Base-by-base conservation (phyloP, 2,888 invertebrate genomes). In the Cancer borealis region DNA sequence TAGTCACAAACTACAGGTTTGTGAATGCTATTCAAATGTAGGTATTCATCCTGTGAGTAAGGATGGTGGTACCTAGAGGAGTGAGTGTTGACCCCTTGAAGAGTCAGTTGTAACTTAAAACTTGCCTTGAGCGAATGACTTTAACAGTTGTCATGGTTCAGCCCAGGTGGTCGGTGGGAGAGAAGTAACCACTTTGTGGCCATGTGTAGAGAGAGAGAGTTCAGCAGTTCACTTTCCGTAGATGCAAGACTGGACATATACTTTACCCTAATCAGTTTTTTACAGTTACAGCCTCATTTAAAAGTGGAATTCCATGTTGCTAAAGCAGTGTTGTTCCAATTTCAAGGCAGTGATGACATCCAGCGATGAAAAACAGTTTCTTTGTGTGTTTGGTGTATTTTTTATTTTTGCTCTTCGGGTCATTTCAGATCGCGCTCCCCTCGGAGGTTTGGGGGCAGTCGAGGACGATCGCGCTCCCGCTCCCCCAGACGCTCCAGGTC, bases 381-480 rank as follows among this genome's bases (percentile, higher is more conserved):
- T 17, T 79, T 14, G 30, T 84, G 39, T 60, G 54, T 26, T 73
- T 84, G 84, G 30, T 84, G 2, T 84, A n/a, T 39, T 17, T 54
- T 60, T 17, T 30, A 30, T 30, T 30, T 49, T 54, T 90, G 30
- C 46, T 90, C 54, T 54, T 30, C 49, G 90, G 49, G 47, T 90
- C 49, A 46, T 94, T 94, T 60, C 94, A 94, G 94, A 91, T 94
- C 94, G 39, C 94, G 94, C n/a, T 94, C 94, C 21, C 94, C 94
- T 26, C 91, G 94, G 39, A 92, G 94, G 30, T 94, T 89, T 92
- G 94, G 94, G 3, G 94, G 93, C 30, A 90, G 94, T 73, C 90
- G 94, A 30, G 94, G 91, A n/a, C 95, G 95, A 47, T 95, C 95
- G 0, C 93, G 95, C 45, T 95, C 95, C 45, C 92, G 92, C 49